Conservation (phyloP, 1,140 invertebrate genomes). For the Diachasma alloeum region DNA sequence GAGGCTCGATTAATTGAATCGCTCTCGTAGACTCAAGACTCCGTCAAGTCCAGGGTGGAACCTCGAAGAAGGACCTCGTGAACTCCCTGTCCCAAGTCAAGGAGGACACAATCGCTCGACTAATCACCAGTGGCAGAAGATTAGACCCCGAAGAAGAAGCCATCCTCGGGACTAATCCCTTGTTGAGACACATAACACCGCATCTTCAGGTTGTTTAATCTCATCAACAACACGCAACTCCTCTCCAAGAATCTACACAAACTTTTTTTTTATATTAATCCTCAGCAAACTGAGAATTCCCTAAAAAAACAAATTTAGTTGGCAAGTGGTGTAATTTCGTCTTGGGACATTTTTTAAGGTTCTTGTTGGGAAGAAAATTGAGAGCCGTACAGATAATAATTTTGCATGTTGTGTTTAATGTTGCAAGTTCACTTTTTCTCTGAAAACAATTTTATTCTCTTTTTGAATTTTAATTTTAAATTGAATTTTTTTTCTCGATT, state of each 20-base stretch:
- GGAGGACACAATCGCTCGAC: constrained; percentile 60
- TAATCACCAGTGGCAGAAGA: constrained; percentile 53
- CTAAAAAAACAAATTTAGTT: too few relatives aligned
- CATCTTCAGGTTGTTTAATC: constrained; percentile 52
- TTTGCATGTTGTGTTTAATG: too few relatives aligned
- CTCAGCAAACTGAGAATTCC: too few relatives aligned
- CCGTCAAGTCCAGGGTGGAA: constrained; percentile 52
- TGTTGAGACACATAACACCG: constrained; percentile 63
- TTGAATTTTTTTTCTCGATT: too few relatives aligned
- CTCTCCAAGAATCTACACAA: neutral
- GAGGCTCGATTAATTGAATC: neutral
- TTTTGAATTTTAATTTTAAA: too few relatives aligned
- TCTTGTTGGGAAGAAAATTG: too few relatives aligned
- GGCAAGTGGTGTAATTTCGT: too few relatives aligned
- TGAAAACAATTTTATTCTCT: too few relatives aligned
- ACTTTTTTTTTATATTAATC: too few relatives aligned
- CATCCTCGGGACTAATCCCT: constrained; percentile 55
- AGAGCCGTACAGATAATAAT: too few relatives aligned
- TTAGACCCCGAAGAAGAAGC: constrained; percentile 53
- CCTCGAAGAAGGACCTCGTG: constrained; percentile 59
- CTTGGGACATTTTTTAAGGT: too few relatives aligned
- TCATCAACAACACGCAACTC: neutral
- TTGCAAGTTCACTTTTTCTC: too few relatives aligned
- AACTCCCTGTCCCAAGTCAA: constrained; percentile 57
- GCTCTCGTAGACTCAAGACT: constrained; percentile 50